phyloP scores from a whole-genome alignment of 2,113 vertebrate species.

The Sarotherodon lohbergeri region DNA sequence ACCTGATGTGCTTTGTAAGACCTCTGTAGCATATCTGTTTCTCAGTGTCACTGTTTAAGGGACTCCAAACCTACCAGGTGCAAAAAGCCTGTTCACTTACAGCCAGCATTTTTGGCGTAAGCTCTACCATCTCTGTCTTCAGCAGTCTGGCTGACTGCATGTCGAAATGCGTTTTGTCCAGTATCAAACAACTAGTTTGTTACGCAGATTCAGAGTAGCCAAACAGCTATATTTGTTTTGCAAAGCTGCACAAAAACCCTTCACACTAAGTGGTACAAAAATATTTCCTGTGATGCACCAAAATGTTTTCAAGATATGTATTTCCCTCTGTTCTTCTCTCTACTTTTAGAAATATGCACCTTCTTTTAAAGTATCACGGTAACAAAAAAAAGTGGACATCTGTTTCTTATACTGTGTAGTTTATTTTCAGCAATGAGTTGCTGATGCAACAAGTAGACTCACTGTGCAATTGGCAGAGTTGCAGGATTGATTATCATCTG shows the following conservation, averaged over 20 bases:
- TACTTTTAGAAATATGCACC: constrained; percentile 53
- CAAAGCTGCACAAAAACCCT: constrained; percentile 30
- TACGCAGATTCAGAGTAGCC: background rate
- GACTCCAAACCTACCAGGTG: constrained; percentile 50
- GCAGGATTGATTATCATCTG: constrained; percentile 14
- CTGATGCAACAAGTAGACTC: constrained; percentile 47
- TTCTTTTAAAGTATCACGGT: constrained; percentile 46
- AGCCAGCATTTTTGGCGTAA: background rate
- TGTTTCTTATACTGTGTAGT: constrained; percentile 22
- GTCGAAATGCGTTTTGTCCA: background rate
- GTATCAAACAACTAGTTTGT: background rate
- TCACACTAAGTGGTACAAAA: constrained; percentile 49
- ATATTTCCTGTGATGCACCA: constrained; percentile 9
- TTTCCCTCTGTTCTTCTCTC: constrained; percentile 1
- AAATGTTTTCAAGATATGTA: constrained; percentile 16
- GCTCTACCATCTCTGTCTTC: background rate
- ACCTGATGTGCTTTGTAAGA: constrained; percentile 6
- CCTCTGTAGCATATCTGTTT: constrained; percentile 35
- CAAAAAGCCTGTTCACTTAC: constrained; percentile 8
- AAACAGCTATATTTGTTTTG: background rate
- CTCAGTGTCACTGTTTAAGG: constrained; percentile 27
- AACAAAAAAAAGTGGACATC: constrained; percentile 29
- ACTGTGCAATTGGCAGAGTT: constrained; percentile 55
- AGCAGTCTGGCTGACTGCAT: constrained; percentile 11
- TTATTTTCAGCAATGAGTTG: constrained; percentile 45